Base-by-base conservation (phyloP, 2,888 invertebrate genomes). In the Glaucopsyche alexis region DNA sequence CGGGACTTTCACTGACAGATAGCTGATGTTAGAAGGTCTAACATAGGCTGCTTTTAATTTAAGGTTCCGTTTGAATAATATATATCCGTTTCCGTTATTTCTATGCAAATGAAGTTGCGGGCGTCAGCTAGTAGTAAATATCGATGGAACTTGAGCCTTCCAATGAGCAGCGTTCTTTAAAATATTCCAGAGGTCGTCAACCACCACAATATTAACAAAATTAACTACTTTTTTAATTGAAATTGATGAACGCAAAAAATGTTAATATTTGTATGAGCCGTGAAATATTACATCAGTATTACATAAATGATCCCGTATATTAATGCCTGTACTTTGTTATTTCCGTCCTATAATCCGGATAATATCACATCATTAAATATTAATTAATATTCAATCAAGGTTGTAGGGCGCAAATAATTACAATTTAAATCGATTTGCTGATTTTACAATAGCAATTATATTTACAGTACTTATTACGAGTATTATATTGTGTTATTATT, bases 261-360 rank as follows among this genome's bases (percentile, higher is more conserved):
- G 13, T 60, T 60, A 60, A 60, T 60, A 60, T 60, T 60, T 38
- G 19, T 60, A 16, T 60, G 29, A 29, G 1, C 60, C 60, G 60
- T 60, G 29, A 60, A 60, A 60, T 60, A 60, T 60, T 29, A 71
- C 55, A 71, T 71, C 45, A 64, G 47, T 49, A 72, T 72, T 65
- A 64, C 38, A 65, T 65, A 72, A 38, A 72, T 47, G 19, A 72
- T 65, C 49, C n/a, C 65, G 19, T 67, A 38, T 52, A 71, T 49
- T 64, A 49, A 65, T 65, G 72, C 38, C 40, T 40, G 72, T 49
- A 40, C 16, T 72, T 65, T 49, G 50, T n/a, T 71, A 49, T 65
- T 65, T 40, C 64, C 65, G 49, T 14, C 64, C 16, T 16, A 66
- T 66, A 42, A 72, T 72, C 72, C 72, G 11, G 66, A 66, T 72